phyloP scores from a whole-genome alignment of 2,797 vertebrate species.

The Psittacula echo region DNA sequence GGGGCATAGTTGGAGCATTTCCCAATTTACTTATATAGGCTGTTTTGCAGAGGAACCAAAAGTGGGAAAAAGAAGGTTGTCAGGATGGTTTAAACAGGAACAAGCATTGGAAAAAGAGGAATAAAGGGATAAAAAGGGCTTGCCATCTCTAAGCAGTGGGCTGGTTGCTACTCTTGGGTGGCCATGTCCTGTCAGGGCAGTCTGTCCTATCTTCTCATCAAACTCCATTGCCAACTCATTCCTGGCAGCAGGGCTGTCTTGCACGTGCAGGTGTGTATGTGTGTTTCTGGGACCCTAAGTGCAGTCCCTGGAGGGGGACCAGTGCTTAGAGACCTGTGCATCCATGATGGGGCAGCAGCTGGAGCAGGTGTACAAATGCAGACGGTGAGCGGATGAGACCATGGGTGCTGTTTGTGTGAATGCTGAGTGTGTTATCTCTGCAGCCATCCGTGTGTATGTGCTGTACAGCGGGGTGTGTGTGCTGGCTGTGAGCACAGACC shows the following conservation, averaged over 20 bases:
- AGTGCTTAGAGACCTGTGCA: neutral
- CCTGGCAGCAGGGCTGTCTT: neutral
- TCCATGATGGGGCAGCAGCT: neutral
- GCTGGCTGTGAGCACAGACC: rapidly evolving
- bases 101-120: neutral
- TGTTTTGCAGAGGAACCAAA: neutral
- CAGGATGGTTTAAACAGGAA: neutral
- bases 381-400: neutral
- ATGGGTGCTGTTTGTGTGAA: neutral
- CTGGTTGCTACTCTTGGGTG: neutral
- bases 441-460: rapidly evolving
- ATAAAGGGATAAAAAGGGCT: neutral
- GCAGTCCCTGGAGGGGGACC: neutral
- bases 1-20: neutral
- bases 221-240: neutral
- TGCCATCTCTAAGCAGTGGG: neutral
- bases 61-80: neutral
- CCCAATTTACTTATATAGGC: neutral
- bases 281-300: no score
- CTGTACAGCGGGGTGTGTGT: rapidly evolving
- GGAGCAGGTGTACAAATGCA: rapidly evolving
- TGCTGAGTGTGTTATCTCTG: neutral
- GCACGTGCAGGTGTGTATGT: rapidly evolving
- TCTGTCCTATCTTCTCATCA: neutral
- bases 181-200: neutral